Base-by-base conservation (phyloP, 2,797 vertebrate genomes). In the Aotus griseimembra region DNA sequence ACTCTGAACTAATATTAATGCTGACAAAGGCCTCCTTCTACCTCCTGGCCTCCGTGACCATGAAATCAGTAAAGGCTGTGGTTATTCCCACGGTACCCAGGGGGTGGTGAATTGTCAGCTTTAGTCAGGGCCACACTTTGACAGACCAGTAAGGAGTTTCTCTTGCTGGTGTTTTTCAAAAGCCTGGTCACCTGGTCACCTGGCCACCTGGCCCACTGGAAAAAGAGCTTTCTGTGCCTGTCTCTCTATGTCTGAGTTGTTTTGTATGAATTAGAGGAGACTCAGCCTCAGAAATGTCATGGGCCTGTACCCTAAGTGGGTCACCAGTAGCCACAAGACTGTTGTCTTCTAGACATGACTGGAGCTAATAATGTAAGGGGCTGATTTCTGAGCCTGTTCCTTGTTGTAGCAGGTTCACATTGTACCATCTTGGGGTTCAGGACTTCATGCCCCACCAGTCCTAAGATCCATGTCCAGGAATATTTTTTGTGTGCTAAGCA, bases 141-240 rank as follows among this genome's bases (percentile, higher is more conserved):
- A 36, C 2, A 33, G 55, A n/a, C 75, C 44, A n/a, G 50, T 10
- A 64, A 77, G 30, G 28, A 33, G 5, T 44, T 67, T 82, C 64
- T 77, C 86, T 82, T 39, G 67, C 41, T 52, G 75, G 2, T 33
- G 33, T 13, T 90, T 94, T 93, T 67, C 67, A 77, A 52, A 90
- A 86, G 33, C 30, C 50, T 30, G 61, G n/a, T 3, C 5, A 0
- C 24, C 13, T 44, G 89, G 19, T 24, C 22, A 61, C 26, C 57
- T 61, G 26, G 13, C 28, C 10, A 0, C 14, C 24, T 46, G 89
- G 26, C 50, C n/a, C 39, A 7, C 12, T 0, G 26, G 36, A 70
- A 24, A 7, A 79, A 67, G 76, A 48, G 14, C 12, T 50, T 77
- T 6, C 19, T 26, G 7, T 0, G 4, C 28, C 79, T 50, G 36